These are phyloP conservation scores for Apamea anceps DNA, from an alignment of 2,888 invertebrate species.

Conservation along the genomic window DNA sequence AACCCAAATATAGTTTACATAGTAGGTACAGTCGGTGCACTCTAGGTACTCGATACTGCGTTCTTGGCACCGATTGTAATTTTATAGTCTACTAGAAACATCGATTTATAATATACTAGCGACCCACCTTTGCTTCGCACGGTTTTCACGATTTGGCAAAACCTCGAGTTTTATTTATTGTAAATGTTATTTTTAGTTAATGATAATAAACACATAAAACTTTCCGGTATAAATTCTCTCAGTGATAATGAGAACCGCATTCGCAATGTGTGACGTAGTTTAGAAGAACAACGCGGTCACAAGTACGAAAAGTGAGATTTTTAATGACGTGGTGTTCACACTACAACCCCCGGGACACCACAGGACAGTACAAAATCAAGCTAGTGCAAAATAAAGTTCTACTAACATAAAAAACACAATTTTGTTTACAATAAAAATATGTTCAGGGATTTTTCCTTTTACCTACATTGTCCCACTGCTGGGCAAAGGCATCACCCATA, in stretches of 20 bases:
- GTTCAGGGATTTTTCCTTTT: too few species aligned
- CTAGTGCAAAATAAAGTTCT: too few species aligned
- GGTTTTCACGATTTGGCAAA: background rate
- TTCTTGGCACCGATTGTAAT: conserved; percentile 44
- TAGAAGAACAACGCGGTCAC: background rate
- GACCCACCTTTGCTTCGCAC: background rate
- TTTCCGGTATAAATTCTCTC: background rate
- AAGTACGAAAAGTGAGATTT: too few species aligned
- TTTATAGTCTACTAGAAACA: conserved; percentile 18
- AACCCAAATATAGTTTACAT: background rate
- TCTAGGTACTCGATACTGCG: conserved; percentile 7
- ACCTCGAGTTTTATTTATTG: background rate
- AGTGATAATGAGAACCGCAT: background rate
- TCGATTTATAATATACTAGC: conserved; percentile 10
- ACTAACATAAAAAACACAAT: too few species aligned
- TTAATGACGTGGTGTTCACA: too few species aligned
- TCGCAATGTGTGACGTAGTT: background rate
- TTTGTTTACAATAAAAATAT: too few species aligned
- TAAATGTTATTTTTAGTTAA: too few species aligned
- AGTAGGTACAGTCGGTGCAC: background rate
- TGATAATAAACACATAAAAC: background rate
- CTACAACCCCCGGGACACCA: too few species aligned
- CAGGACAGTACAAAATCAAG: too few species aligned
- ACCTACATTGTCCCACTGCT: too few species aligned
- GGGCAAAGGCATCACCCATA: too few species aligned